A percentile compares a stretch with the other conserved stretches of the same genome.
Evolutionary conservation across 2,113 vertebrate genomes (phyloP).

Genomic region (Solenodon paradoxus): DNA sequence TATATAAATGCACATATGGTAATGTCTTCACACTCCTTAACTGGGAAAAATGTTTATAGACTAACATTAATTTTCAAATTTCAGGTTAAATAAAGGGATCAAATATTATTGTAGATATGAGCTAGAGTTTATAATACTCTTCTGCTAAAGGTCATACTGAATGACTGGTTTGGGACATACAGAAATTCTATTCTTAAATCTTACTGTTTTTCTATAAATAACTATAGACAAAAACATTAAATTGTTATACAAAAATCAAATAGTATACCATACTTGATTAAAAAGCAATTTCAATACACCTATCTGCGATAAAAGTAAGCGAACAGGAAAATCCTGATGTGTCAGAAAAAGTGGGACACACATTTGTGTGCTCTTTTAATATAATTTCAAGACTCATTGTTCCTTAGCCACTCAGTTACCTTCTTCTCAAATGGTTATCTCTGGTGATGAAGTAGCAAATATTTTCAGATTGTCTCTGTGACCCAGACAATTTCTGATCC

Average conservation of each 20-base stretch:
- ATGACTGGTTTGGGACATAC: background rate
- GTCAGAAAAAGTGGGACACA: background rate
- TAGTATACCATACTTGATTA: too few species aligned
- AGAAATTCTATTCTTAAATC: background rate
- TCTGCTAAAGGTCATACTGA: background rate
- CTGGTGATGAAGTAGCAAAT: background rate
- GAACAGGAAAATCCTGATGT: background rate
- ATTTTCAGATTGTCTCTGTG: background rate
- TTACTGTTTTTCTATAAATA: background rate
- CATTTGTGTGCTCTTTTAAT: background rate
- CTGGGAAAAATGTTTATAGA: background rate
- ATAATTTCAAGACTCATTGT: background rate
- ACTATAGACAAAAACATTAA: background rate
- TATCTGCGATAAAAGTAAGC: background rate
- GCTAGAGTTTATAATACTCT: background rate
- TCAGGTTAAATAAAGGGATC: background rate
- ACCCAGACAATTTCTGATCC: background rate
- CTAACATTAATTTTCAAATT: background rate
- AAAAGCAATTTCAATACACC: too few species aligned
- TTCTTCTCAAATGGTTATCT: background rate
- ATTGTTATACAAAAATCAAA: background rate
- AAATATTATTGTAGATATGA: background rate
- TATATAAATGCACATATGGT: background rate
- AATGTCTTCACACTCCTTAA: background rate
- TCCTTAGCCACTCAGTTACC: background rate